These are phyloP conservation scores for Choristoneura rosaceana DNA, from an alignment of 2,888 invertebrate species.

Conservation along the genomic window DNA sequence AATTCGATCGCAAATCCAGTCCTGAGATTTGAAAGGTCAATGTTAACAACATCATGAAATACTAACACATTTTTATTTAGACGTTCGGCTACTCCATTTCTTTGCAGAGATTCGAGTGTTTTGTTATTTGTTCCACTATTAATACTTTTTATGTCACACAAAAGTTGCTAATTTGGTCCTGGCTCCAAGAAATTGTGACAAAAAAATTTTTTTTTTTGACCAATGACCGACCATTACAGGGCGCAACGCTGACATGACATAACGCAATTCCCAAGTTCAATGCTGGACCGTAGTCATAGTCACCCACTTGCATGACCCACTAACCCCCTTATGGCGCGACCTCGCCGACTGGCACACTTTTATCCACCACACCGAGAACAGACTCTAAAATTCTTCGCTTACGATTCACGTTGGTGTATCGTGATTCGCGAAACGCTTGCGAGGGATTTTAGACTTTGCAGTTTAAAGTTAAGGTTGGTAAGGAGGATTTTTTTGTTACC, in stretches of 20 bases:
- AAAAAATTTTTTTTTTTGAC: neutral
- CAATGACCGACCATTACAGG: neutral
- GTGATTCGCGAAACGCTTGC: neutral
- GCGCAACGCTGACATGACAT: slow-evolving; percentile 55
- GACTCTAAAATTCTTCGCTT: slow-evolving; percentile 2
- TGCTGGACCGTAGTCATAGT: slow-evolving; percentile 62
- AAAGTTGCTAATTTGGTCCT: too few species aligned
- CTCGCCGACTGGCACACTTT: slow-evolving; percentile 48
- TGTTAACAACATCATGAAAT: neutral
- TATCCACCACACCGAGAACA: slow-evolving; percentile 4
- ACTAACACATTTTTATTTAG: neutral
- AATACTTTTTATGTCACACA: neutral
- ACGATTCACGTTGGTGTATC: neutral
- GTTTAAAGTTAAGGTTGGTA: slow-evolving; percentile 13
- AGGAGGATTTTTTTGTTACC: neutral
- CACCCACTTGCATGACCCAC: slow-evolving; percentile 48
- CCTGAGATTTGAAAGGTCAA: neutral
- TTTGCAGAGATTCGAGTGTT: neutral
- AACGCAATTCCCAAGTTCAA: slow-evolving; percentile 73
- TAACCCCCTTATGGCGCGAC: slow-evolving; percentile 51
- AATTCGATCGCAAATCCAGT: neutral
- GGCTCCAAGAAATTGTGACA: too few species aligned
- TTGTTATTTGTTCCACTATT: neutral
- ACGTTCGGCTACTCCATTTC: neutral
- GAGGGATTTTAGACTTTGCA: slow-evolving; percentile 4